A percentile compares a stretch with the other conserved stretches of the same genome.
Evolutionary conservation across 2,888 invertebrate species (phyloP).

Genomic region (Aphrophora alni): DNA sequence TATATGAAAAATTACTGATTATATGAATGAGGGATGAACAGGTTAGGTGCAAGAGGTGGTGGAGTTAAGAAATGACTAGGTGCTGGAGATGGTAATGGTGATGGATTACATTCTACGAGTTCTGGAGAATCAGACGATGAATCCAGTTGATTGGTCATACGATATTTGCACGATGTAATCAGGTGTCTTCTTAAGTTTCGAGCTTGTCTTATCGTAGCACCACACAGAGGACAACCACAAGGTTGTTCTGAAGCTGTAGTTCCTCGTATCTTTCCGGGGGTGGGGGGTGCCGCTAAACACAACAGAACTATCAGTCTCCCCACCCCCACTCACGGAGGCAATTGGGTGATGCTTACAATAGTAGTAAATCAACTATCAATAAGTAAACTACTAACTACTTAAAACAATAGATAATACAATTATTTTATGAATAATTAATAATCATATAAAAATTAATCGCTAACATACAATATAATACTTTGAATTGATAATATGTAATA

Average conservation of each 20-base stretch:
- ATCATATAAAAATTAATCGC: too few species aligned
- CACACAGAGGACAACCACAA: slow-evolving; percentile 66
- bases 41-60: background rate
- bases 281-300: slow-evolving; percentile 50
- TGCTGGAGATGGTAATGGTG: background rate
- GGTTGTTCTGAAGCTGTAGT: slow-evolving; percentile 68
- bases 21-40: background rate
- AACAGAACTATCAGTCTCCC: slow-evolving; percentile 42
- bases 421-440: too few species aligned
- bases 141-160: slow-evolving; percentile 41
- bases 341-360: background rate
- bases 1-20: background rate
- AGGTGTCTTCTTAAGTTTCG: slow-evolving; percentile 66
- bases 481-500: too few species aligned
- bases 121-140: background rate
- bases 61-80: background rate
- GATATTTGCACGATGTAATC: slow-evolving; percentile 58
- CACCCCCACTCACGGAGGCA: slow-evolving; percentile 13
- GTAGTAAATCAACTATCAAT: background rate
- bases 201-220: slow-evolving; percentile 65
- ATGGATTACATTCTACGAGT: background rate
- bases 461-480: too few species aligned
- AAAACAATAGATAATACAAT: too few species aligned
- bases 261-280: slow-evolving; percentile 56
- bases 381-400: too few species aligned